These are phyloP conservation scores for Andrena praecox DNA, from an alignment of 2,888 invertebrate genomes.

Conservation along the genomic window DNA sequence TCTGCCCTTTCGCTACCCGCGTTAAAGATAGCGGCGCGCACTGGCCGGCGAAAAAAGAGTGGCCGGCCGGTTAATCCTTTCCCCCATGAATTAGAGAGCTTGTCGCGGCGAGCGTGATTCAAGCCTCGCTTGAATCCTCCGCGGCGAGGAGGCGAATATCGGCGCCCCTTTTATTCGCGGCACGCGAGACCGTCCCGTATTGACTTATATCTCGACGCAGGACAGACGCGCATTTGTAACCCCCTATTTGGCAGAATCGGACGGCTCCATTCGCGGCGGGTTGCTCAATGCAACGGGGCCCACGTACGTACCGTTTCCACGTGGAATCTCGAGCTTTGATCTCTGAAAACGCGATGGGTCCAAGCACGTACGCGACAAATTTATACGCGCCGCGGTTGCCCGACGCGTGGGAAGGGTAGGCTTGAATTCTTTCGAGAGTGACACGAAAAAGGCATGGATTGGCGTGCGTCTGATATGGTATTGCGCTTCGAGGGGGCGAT, in stretches of 20 bases:
- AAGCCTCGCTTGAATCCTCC: constrained; percentile 19
- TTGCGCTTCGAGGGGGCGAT: neutral
- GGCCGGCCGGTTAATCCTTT: constrained; percentile 33
- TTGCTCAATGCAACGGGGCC: constrained; percentile 77
- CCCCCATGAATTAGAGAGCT: constrained; percentile 66
- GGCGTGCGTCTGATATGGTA: neutral
- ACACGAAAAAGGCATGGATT: constrained; percentile 1
- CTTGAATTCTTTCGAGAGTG: neutral
- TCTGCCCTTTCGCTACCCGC: neutral
- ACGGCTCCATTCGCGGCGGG: constrained; percentile 78
- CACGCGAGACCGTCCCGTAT: constrained; percentile 71
- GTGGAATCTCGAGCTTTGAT: constrained; percentile 62
- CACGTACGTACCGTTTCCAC: constrained; percentile 58
- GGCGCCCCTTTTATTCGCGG: constrained; percentile 59
- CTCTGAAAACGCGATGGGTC: constrained; percentile 46
- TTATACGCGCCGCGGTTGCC: constrained; percentile 23
- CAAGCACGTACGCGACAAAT: constrained; percentile 39
- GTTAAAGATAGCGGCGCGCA: constrained; percentile 1
- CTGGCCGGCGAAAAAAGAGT: constrained; percentile 21
- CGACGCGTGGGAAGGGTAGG: constrained; percentile 21
- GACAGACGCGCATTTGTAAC: constrained; percentile 78
- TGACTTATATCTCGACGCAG: constrained; percentile 80
- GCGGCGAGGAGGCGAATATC: constrained; percentile 44
- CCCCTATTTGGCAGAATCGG: constrained; percentile 83
- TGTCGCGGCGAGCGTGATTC: constrained; percentile 51